phyloP scores from a whole-genome alignment of 2,797 vertebrate species.

The Meda fulgida region DNA sequence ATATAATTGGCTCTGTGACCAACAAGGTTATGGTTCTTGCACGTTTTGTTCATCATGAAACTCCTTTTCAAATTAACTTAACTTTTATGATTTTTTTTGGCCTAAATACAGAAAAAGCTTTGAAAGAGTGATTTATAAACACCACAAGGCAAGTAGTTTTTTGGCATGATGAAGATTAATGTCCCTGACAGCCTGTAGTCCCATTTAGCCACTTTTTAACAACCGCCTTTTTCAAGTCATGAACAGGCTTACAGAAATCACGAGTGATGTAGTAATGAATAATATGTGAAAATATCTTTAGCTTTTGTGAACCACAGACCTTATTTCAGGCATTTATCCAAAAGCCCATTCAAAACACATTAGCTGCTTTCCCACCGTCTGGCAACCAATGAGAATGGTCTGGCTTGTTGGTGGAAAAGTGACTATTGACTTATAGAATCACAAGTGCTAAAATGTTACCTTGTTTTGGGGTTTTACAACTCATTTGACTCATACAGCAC shows the following conservation, averaged over 20 bases:
- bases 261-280: neutral
- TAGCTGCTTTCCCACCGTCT: neutral
- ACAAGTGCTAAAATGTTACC: neutral
- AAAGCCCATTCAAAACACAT: neutral
- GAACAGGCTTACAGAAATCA: neutral
- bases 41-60: neutral
- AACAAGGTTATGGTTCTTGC: too few species aligned
- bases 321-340: neutral
- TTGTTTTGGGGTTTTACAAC: neutral
- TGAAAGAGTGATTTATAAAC: neutral
- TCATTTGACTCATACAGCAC: neutral
- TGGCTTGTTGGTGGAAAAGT: neutral
- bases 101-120: neutral
- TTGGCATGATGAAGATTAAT: neutral
- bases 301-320: neutral
- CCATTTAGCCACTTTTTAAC: neutral
- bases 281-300: neutral
- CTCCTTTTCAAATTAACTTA: neutral
- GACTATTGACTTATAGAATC: neutral
- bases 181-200: too few species aligned
- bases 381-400: neutral
- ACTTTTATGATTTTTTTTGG: neutral
- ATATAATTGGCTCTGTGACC: neutral
- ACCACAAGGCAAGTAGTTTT: neutral
- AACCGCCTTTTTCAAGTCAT: neutral